phyloP scores from a whole-genome alignment of 2,888 invertebrate species.

The Acrobasis suavella region DNA sequence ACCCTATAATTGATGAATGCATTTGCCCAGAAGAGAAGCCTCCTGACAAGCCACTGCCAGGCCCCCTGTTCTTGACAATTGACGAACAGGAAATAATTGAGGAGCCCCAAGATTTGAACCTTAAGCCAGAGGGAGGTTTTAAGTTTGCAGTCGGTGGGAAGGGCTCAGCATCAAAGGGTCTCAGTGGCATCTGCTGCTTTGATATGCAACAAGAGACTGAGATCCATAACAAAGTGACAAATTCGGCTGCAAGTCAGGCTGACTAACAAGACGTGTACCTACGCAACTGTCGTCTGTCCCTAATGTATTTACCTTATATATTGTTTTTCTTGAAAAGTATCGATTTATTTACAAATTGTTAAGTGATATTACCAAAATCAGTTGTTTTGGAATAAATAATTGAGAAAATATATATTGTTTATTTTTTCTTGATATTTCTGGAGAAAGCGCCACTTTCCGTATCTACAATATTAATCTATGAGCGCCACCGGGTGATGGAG shows the following conservation, averaged over 20 bases:
- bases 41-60: neutral
- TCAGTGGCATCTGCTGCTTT: conserved; percentile 42
- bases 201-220: conserved; percentile 24
- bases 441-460: no score
- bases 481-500: no score
- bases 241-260: neutral
- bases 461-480: no score
- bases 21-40: neutral
- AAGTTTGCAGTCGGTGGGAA: conserved; percentile 38
- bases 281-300: conserved; percentile 26
- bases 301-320: conserved; percentile 8
- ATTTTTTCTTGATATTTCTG: no score
- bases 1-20: conserved; percentile 5
- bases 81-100: neutral
- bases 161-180: conserved; percentile 41
- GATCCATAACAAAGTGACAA: neutral
- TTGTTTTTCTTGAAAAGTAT: neutral
- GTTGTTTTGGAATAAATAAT: neutral
- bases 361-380: conserved; percentile 1
- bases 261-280: conserved; percentile 15
- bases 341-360: neutral
- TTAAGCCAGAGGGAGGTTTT: conserved; percentile 34
- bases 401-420: neutral
- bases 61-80: neutral
- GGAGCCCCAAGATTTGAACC: neutral